phyloP scores from a whole-genome alignment of 1,140 invertebrate genomes.

The Neodiprion lecontei region DNA sequence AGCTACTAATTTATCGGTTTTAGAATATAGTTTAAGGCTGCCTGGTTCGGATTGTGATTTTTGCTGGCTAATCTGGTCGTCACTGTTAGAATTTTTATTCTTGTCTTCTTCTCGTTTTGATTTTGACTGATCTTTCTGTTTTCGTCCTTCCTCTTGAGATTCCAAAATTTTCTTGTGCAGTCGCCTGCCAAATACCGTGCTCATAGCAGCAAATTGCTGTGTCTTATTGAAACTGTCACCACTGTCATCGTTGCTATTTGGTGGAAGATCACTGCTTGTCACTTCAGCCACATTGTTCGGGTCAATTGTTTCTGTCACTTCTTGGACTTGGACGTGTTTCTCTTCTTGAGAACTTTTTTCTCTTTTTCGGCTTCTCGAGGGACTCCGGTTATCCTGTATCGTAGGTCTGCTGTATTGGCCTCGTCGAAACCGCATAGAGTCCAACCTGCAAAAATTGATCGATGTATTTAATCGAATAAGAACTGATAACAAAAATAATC shows the following conservation, averaged over 20 bases:
- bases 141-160: slow-evolving; percentile 30
- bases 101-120: neutral
- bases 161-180: slow-evolving; percentile 41
- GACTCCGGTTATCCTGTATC: neutral
- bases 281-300: neutral
- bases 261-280: neutral
- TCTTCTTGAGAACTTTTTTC: neutral
- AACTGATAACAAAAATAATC: slow-evolving; percentile 8
- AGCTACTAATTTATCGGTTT: no score
- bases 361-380: neutral
- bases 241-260: slow-evolving; percentile 6
- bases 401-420: slow-evolving; percentile 15
- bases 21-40: no score
- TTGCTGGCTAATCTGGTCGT: no score
- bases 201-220: slow-evolving; percentile 17
- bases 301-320: neutral
- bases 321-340: neutral
- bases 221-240: slow-evolving; percentile 29
- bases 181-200: slow-evolving; percentile 48
- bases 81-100: neutral
- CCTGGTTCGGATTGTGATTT: no score
- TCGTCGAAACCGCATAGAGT: slow-evolving; percentile 42
- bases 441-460: slow-evolving; percentile 40
- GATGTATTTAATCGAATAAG: no score
- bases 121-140: neutral